Conservation (phyloP, 2,888 invertebrate species). For the Drosophila barbarae region DNA sequence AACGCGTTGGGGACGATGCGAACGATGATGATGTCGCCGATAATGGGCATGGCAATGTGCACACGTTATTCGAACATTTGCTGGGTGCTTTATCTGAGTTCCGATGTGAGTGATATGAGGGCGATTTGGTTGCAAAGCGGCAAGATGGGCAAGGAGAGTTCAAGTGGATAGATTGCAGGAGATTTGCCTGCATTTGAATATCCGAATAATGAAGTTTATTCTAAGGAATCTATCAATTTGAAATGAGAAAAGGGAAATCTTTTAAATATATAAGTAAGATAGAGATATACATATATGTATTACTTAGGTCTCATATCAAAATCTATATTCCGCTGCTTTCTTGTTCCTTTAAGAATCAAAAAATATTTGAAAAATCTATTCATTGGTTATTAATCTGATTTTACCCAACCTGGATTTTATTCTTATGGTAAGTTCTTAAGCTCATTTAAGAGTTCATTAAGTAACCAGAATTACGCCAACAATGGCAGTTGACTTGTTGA, state of each 20-base stretch:
- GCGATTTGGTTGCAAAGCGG: slow-evolving; percentile 25
- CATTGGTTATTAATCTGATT: neutral
- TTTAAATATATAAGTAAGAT: neutral
- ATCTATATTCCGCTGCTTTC: neutral
- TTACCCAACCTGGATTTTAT: neutral
- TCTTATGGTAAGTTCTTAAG: neutral
- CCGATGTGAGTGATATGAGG: slow-evolving; percentile 37
- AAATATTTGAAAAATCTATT: neutral
- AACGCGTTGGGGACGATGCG: slow-evolving; percentile 31
- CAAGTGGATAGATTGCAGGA: slow-evolving; percentile 9
- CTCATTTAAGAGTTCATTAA: slow-evolving; percentile 10
- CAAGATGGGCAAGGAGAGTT: neutral
- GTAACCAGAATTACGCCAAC: neutral
- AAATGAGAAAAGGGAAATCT: neutral
- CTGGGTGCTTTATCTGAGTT: slow-evolving; percentile 44
- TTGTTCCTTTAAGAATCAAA: neutral
- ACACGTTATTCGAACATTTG: slow-evolving; percentile 68
- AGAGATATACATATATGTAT: neutral
- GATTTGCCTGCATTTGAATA: slow-evolving; percentile 17
- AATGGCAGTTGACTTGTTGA: slow-evolving; percentile 12
- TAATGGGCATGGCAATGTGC: slow-evolving; percentile 70
- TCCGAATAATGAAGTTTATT: neutral
- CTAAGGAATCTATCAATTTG: slow-evolving; percentile 3
- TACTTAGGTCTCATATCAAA: neutral
- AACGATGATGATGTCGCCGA: slow-evolving; percentile 64